Evolutionary conservation across 64 coral and sea anemone species (phyloP).

Genomic region (Porites australiensis): DNA sequence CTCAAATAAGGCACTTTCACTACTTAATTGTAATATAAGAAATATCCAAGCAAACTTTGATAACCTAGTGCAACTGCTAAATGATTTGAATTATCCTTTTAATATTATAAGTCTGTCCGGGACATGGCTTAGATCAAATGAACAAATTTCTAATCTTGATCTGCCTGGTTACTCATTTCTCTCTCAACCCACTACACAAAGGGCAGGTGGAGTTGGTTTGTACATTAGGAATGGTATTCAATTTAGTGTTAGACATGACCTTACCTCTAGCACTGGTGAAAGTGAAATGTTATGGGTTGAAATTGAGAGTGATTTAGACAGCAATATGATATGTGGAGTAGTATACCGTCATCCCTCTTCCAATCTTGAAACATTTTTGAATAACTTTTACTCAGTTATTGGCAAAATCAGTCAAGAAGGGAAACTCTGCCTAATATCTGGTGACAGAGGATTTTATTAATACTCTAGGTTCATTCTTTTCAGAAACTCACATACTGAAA

Average conservation of each 20-base stretch:
- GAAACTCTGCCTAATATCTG: constrained; percentile 54
- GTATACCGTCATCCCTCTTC: constrained; percentile 65
- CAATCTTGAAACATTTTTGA: constrained; percentile 25
- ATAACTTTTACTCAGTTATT: constrained; percentile 24
- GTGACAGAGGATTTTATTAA: constrained; percentile 67
- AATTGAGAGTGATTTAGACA: constrained; percentile 13
- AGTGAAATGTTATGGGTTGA: constrained; percentile 37
- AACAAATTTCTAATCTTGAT: constrained; percentile 21
- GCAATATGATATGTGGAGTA: constrained; percentile 65
- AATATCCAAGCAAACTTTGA: constrained; percentile 61
- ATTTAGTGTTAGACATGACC: not conserved
- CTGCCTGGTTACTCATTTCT: constrained; percentile 31
- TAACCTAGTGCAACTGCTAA: constrained; percentile 7
- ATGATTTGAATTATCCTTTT: constrained; percentile 65
- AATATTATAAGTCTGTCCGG: constrained; percentile 69
- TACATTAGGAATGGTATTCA: constrained; percentile 1
- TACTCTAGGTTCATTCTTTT: constrained; percentile 21
- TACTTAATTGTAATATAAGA: constrained; percentile 74
- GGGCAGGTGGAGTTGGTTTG: constrained; percentile 36
- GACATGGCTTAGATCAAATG: constrained; percentile 51
- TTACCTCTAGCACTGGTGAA: not conserved
- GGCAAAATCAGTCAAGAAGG: constrained; percentile 38
- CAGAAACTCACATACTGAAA: constrained; percentile 46
- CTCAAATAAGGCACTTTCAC: constrained; percentile 39
- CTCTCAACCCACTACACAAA: constrained; percentile 31